phyloP scores from a whole-genome alignment of 2,888 invertebrate genomes.

The Frankliniella fusca region DNA sequence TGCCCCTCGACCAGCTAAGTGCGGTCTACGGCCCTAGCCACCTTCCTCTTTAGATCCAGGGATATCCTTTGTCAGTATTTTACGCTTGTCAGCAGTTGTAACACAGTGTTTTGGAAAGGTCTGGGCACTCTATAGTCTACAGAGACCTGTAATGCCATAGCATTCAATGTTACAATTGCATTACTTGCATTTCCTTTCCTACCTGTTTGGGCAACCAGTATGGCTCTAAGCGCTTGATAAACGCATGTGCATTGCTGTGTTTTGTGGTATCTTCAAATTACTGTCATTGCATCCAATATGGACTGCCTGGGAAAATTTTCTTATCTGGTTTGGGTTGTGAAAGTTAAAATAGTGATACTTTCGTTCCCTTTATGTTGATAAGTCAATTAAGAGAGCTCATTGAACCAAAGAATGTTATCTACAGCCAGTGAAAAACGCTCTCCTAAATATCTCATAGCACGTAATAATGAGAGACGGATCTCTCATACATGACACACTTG shows the following conservation, averaged over 20 bases:
- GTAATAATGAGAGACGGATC: too few relatives aligned
- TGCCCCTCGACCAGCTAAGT: constrained; percentile 42
- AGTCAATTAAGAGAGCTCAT: too few relatives aligned
- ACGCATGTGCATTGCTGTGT: constrained; percentile 26
- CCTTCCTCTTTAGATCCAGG: constrained; percentile 46
- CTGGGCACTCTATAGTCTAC: not conserved
- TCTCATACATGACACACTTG: too few relatives aligned
- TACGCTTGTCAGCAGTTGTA: not conserved
- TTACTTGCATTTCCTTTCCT: not conserved
- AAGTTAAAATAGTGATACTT: not conserved
- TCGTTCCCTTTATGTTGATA: too few relatives aligned
- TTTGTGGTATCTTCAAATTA: not conserved
- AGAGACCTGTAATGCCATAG: too few relatives aligned
- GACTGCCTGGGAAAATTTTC: not conserved
- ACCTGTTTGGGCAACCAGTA: not conserved
- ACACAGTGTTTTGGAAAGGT: not conserved
- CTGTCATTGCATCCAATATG: constrained; percentile 10
- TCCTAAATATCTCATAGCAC: too few relatives aligned
- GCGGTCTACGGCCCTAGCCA: constrained; percentile 50
- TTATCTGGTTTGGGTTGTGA: not conserved
- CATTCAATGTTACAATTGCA: not conserved
- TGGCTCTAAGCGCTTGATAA: constrained; percentile 11
- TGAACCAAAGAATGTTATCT: too few relatives aligned
- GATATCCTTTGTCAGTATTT: not conserved
- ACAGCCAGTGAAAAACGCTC: too few relatives aligned